phyloP scores from a whole-genome alignment of 2,113 vertebrate species.

The Rhynchomys soricoides region DNA sequence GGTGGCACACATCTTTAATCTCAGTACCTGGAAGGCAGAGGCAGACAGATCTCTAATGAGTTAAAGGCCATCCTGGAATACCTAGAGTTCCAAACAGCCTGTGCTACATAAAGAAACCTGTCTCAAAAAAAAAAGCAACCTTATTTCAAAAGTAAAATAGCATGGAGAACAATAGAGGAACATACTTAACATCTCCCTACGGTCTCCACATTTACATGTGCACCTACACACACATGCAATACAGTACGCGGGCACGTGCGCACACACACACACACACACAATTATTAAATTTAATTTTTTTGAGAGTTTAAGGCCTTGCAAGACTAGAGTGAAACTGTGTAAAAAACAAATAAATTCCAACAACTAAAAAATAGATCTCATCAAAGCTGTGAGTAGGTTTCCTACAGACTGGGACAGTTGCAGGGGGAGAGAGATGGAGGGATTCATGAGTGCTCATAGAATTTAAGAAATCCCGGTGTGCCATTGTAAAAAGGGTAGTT shows the following conservation, averaged over 20 bases:
- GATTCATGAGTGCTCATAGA: not conserved
- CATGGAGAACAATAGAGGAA: not conserved
- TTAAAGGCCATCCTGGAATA: not conserved
- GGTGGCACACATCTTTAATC: not conserved
- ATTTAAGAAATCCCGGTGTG: not conserved
- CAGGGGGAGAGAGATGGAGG: not conserved
- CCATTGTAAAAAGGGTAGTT: not conserved
- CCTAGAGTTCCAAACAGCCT: not conserved
- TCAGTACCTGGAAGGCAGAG: not conserved
- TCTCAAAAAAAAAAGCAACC: not conserved
- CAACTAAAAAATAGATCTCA: not conserved
- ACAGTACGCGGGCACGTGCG: no score
- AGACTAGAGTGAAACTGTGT: not conserved
- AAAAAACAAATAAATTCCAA: not conserved
- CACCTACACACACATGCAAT: not conserved
- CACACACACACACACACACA: not conserved
- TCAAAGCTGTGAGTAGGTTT: not conserved
- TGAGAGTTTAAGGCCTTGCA: not conserved
- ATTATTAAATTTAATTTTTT: not conserved
- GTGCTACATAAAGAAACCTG: not conserved
- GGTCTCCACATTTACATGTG: not conserved
- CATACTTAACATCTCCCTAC: not conserved
- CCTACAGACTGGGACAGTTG: not conserved
- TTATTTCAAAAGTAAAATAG: not conserved
- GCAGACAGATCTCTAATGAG: not conserved